Conservation (phyloP, 2,113 vertebrate species). For the Phylloscopus whistleri region DNA sequence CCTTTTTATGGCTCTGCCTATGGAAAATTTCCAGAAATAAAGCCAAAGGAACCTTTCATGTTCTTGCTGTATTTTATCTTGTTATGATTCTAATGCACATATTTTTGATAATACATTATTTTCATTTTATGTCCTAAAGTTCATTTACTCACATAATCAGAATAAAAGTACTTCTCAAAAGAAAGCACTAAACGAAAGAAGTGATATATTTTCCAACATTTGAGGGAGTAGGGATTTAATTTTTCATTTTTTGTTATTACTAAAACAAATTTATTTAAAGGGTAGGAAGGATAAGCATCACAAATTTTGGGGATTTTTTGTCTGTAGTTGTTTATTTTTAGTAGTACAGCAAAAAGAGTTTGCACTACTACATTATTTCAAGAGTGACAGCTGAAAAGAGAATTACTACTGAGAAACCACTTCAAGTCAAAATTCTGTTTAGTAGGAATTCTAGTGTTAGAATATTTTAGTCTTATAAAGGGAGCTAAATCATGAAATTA, state of each 20-base stretch:
- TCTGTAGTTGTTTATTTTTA: not conserved
- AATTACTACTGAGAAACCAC: not conserved
- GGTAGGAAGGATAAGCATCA: not conserved
- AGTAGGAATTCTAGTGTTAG: not conserved
- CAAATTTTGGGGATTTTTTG: not conserved
- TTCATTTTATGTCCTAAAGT: not conserved
- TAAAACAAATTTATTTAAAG: not conserved
- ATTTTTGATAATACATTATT: not conserved
- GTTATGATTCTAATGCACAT: not conserved
- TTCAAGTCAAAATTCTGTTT: not conserved
- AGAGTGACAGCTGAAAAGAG: not conserved
- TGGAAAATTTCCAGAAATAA: not conserved
- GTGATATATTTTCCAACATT: not conserved
- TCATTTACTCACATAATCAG: not conserved
- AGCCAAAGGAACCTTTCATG: not conserved
- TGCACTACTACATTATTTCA: not conserved
- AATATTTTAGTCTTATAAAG: not conserved
- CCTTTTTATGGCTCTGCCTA: not conserved
- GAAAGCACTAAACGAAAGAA: not conserved
- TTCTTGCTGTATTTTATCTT: not conserved
- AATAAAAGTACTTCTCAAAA: not conserved
- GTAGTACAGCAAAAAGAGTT: not conserved
- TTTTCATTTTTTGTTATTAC: not conserved
- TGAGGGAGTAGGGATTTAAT: not conserved
- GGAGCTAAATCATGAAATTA: not conserved